Percentiles rank a stretch among this genome's conserved stretches.
Conservation (phyloP, 2,797 vertebrate species). For the Sciurus carolinensis region DNA sequence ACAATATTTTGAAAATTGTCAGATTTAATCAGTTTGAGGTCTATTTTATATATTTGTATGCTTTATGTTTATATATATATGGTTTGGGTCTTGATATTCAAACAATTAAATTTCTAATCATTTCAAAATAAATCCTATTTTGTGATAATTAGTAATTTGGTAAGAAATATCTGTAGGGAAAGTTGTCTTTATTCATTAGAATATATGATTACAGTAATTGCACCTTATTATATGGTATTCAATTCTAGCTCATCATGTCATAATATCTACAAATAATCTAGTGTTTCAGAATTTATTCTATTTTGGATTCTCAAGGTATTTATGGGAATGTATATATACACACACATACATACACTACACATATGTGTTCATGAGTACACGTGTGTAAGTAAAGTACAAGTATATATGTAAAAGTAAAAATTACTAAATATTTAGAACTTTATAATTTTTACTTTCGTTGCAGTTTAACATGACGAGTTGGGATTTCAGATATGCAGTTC, state of each 20-base stretch:
- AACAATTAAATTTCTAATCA: not conserved
- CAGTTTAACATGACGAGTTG: slow-evolving; percentile 1
- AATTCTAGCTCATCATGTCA: not conserved
- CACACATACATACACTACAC: too few species aligned
- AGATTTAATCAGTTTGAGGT: not conserved
- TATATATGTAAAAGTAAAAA: not conserved
- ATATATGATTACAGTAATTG: not conserved
- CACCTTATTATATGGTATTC: not conserved
- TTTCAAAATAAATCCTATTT: slow-evolving; percentile 1
- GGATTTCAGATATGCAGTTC: not conserved
- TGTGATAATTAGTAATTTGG: not conserved
- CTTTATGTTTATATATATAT: not conserved
- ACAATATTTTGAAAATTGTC: not conserved
- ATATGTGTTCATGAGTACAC: not conserved
- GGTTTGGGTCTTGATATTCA: not conserved
- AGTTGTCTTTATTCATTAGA: not conserved
- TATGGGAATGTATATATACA: not conserved
- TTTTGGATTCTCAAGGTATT: not conserved
- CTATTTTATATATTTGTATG: not conserved
- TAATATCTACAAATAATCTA: not conserved
- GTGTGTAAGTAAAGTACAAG: not conserved
- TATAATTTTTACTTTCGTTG: not conserved
- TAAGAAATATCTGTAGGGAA: not conserved
- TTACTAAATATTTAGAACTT: not conserved
- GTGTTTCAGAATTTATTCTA: not conserved